These are phyloP conservation scores for Drosophila ohnishii DNA, from an alignment of 1,140 invertebrate species.

Conservation along the genomic window DNA sequence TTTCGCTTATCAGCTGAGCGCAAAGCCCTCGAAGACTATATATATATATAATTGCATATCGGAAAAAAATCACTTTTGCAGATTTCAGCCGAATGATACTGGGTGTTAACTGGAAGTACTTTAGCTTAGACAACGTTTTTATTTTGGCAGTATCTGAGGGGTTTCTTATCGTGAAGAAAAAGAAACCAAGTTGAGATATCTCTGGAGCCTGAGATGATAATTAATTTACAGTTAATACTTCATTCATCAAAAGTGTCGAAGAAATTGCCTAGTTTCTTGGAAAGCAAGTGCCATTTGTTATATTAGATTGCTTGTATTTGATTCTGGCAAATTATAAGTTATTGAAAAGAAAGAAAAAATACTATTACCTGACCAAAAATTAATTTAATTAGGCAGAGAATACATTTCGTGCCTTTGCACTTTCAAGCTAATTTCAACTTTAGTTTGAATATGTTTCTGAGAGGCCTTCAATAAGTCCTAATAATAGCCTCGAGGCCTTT, in stretches of 20 bases:
- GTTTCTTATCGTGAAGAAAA: not conserved
- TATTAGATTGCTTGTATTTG: not conserved
- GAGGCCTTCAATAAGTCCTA: not conserved
- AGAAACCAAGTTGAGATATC: not conserved
- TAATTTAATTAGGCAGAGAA: not conserved
- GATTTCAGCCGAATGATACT: conserved; percentile 16
- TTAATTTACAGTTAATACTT: not conserved
- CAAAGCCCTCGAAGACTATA: conserved; percentile 4
- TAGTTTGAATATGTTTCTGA: not conserved
- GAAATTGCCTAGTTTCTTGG: not conserved
- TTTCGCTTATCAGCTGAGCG: conserved; percentile 11
- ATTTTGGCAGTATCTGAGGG: conserved; percentile 4
- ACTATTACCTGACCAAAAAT: too few species aligned
- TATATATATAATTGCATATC: conserved; percentile 8
- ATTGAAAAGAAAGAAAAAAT: not conserved
- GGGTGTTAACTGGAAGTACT: conserved; percentile 10
- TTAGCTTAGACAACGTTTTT: not conserved
- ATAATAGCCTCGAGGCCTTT: not conserved
- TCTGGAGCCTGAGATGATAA: not conserved
- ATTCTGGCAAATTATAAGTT: too few species aligned
- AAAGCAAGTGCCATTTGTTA: not conserved
- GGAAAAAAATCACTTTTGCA: not conserved
- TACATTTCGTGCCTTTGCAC: too few species aligned
- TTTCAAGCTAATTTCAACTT: not conserved
- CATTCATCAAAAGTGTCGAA: not conserved